phyloP scores from a whole-genome alignment of 2,797 vertebrate genomes.

The Gila robusta region DNA sequence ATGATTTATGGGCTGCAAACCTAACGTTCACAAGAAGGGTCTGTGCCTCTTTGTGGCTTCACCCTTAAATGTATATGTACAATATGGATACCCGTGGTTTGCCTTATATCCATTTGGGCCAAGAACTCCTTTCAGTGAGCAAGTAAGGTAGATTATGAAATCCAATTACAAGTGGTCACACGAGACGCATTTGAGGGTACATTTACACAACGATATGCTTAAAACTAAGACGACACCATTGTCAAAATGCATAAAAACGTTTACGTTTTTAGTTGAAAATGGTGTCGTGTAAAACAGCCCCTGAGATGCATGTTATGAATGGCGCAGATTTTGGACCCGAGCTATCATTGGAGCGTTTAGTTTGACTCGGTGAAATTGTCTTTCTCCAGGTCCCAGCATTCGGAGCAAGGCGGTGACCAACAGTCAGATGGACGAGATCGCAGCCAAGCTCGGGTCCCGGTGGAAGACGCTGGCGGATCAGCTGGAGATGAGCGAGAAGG shows the following conservation, averaged over 20 bases:
- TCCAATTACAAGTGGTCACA: not conserved
- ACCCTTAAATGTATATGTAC: not conserved
- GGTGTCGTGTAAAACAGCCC: no score
- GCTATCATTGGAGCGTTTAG: no score
- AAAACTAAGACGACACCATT: no score
- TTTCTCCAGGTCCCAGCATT: conserved; percentile 86
- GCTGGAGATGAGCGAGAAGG: conserved; percentile 91
- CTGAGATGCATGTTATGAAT: not conserved
- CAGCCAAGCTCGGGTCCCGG: conserved; percentile 86
- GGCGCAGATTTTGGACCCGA: no score
- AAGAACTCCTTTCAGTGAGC: not conserved
- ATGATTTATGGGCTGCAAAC: no score
- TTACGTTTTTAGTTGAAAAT: no score
- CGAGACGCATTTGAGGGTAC: no score
- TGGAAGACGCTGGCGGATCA: conserved; percentile 91
- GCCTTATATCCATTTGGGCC: not conserved
- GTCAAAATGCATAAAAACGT: no score
- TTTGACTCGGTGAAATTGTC: not conserved
- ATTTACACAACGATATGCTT: no score
- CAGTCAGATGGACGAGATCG: conserved; percentile 91
- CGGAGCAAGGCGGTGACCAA: conserved; percentile 90
- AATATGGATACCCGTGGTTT: not conserved
- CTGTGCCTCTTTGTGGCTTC: no score
- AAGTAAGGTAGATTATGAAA: not conserved
- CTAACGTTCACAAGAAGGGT: no score